Evolutionary conservation across 2,888 invertebrate species (phyloP), one percentile per base, ranked within the genome.

Genomic region (Drosophila falleni): DNA sequence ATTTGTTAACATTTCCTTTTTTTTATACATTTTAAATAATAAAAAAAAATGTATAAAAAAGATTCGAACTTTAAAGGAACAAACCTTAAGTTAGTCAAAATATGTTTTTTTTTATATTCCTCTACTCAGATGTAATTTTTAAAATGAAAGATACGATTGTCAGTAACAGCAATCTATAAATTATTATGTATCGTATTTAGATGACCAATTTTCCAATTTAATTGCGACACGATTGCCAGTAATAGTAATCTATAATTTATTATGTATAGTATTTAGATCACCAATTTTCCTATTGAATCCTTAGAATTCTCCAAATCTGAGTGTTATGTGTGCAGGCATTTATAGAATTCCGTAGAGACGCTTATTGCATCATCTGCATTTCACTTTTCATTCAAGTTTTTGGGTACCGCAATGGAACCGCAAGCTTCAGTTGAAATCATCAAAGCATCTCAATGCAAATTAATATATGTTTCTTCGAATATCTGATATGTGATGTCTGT

Each of bases 281-380:
- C 39, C 5, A 39, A 16, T 15, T 39, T 10, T 19, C 19, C 19
- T 19, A 19, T 19, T 1, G 1, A 41, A 10, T 41, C 16, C 3
- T 19, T 2, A 5, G 16, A 11, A n/a, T 3, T 8, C 23, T 44
- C 13, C 10, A 44, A 5, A 44, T 23, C n/a, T 56, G 11, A 16
- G 5, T n/a, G n/a, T 41, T 3, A 39, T 15, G 41, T 9, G 16
- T 10, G 15, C 41, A 41, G 15, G 51, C 16, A 31, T 47, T 53
- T 29, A 1, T 9, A 42, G 64, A 61, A 65, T 59, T 49, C 19
- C 47, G 13, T 2, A 13, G 35, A 33, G 33, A 63, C 23, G 23
- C 50, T 46, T 55, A 58, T 77, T 77, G 68, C 76, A 77, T 77
- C 81, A 87, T 79, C 70, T 59, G 53, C 63, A 60, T 79, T 75